Base-by-base conservation (phyloP, 2,113 vertebrate species). In the Eublepharis macularius region DNA sequence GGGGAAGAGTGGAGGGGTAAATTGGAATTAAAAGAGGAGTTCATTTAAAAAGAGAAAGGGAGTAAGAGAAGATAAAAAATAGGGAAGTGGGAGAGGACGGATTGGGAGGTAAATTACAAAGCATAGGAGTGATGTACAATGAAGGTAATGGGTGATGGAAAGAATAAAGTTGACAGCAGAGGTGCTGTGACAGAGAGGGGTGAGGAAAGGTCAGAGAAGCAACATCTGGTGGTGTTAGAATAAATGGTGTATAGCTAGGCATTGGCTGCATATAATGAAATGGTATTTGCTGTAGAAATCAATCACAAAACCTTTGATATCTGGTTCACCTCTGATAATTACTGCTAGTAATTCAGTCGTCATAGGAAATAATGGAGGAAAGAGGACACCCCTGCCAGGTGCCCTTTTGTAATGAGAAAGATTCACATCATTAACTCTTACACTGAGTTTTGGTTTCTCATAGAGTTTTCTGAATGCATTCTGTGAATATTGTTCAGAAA, bases 391-490 rank as follows among this genome's bases (percentile, higher is more conserved):
- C 88, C 77, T 92, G 57, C 65, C 77, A 91, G 90, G 57, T 91
- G 65, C 34, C 83, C 90, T 88, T 93, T 51, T 87, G 78, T 90
- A 88, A 75, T 82, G 57, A 68, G 43, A 86, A 74, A 32, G 57
- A 91, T 93, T 80, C 86, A 86, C 77, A 85, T 76, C 76, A 83
- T 89, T 91, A 92, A 84, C 41, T 87, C 89, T 29, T 85, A 36
- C 57, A 70, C 10, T 83, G 77, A 36, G 76, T 91, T 94, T 89
- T 88, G 19, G 45, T 86, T 88, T 88, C 68, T 90, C 14, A 6
- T 12, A 24, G 54, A 36, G 81, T 70, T 92, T 87, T 80, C 63
- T 87, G 72, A 77, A n/a, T 86, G 36, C 36, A 41, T 89, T 91
- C 63, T 80, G 32, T 77, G 47, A 86, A 51, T 65, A 88, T 88